A percentile compares a stretch with the other conserved stretches of the same genome.
Conservation (phyloP, 2,888 invertebrate genomes). For the Dynastes grantii region DNA sequence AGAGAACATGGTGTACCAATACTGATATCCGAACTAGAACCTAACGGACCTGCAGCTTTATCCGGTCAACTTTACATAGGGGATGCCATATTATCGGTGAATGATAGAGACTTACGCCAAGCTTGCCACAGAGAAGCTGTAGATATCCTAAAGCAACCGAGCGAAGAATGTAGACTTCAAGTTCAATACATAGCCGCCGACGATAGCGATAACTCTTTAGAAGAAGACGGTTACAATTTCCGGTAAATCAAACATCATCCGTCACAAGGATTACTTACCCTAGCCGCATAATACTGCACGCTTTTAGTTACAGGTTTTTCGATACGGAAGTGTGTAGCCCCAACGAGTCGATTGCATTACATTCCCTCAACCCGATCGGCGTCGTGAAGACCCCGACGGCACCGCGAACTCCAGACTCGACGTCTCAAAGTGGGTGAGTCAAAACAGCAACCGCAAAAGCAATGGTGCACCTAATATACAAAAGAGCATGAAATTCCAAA, state of each 20-base stretch:
- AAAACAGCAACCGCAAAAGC: slow-evolving; percentile 28
- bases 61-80: slow-evolving; percentile 85
- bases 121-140: slow-evolving; percentile 89
- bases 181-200: slow-evolving; percentile 84
- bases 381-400: slow-evolving; percentile 76
- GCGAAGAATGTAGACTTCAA: slow-evolving; percentile 83
- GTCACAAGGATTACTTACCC: too few species aligned
- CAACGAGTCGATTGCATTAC: slow-evolving; percentile 64
- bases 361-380: slow-evolving; percentile 70
- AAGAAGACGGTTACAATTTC: slow-evolving; percentile 74
- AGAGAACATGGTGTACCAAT: slow-evolving; percentile 91
- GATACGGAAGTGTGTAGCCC: slow-evolving; percentile 69
- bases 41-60: slow-evolving; percentile 84
- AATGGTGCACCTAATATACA: slow-evolving; percentile 48
- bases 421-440: slow-evolving; percentile 69
- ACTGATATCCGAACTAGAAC: slow-evolving; percentile 86
- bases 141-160: slow-evolving; percentile 83
- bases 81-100: slow-evolving; percentile 88
- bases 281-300: background rate
- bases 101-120: slow-evolving; percentile 84
- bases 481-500: slow-evolving; percentile 41
- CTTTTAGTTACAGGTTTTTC: slow-evolving; percentile 67
- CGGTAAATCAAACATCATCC: slow-evolving; percentile 63
- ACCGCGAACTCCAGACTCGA: slow-evolving; percentile 77
- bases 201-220: slow-evolving; percentile 79